A percentile compares a stretch with the other conserved stretches of the same genome.
These are phyloP conservation scores for Chironomus tentans DNA, from an alignment of 2,888 invertebrate genomes.

Conservation along the genomic window DNA sequence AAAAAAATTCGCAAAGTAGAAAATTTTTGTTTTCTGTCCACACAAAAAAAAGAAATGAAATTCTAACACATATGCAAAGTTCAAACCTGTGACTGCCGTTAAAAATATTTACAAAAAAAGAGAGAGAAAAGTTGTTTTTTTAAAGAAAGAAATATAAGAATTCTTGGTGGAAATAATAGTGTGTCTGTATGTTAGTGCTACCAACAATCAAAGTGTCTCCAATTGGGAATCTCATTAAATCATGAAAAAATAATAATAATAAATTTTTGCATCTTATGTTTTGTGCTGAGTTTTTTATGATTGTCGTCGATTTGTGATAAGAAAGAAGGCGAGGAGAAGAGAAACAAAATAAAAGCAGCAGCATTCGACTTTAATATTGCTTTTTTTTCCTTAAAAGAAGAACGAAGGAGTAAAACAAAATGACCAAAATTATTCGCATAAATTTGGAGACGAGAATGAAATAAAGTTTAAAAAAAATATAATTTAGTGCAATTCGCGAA, in stretches of 20 bases:
- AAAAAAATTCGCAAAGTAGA: background rate
- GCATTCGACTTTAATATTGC: background rate
- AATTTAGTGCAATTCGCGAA: constrained; percentile 22
- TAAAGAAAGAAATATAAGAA: background rate
- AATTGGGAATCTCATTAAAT: background rate
- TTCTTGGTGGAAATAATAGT: too few species aligned
- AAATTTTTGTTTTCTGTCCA: background rate
- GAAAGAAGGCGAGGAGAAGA: background rate
- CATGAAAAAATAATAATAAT: constrained; percentile 8
- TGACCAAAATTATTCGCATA: constrained; percentile 23
- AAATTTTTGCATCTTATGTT: constrained; percentile 9
- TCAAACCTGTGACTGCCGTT: constrained; percentile 4
- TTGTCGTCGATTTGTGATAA: background rate
- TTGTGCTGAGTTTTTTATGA: constrained; percentile 15
- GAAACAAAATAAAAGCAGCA: background rate
- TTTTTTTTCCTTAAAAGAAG: background rate
- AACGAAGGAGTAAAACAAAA: constrained; percentile 16
- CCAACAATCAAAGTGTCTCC: background rate
- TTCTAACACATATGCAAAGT: constrained; percentile 4
- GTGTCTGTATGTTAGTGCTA: background rate
- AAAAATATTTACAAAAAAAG: background rate
- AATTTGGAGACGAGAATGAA: background rate
- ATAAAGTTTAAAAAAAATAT: background rate
- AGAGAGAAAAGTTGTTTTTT: background rate
- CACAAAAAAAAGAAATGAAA: background rate